These are phyloP conservation scores for Pteronura brasiliensis DNA, from an alignment of 2,113 vertebrate genomes.

Conservation along the genomic window DNA sequence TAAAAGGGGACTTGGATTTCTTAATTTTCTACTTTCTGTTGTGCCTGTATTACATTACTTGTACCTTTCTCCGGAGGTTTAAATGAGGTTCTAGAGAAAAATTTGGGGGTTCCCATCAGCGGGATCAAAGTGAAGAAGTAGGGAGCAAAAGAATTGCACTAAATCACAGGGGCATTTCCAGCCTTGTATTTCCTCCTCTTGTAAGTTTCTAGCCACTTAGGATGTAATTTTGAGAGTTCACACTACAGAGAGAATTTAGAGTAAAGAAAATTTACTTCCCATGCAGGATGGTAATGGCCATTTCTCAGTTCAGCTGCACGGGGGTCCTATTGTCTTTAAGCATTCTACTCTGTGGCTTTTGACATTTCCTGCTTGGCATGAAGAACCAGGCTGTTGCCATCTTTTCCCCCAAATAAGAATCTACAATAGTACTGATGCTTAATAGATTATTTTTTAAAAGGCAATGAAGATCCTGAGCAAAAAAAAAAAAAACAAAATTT, in stretches of 20 bases:
- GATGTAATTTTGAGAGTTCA: not conserved
- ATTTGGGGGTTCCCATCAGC: too few relatives aligned
- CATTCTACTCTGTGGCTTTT: not conserved
- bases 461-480: not conserved
- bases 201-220: not conserved
- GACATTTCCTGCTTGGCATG: not conserved
- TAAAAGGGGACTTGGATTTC: not conserved
- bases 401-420: not conserved
- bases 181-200: not conserved
- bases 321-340: not conserved
- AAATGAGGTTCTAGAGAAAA: not conserved
- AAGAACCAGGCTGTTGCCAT: not conserved
- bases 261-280: not conserved
- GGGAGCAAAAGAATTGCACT: not conserved
- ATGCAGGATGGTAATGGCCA: not conserved
- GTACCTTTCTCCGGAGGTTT: not conserved
- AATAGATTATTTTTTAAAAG: not conserved
- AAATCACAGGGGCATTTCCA: fast-evolving
- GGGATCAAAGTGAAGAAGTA: not conserved
- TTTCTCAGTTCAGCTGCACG: not conserved
- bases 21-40: not conserved
- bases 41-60: not conserved
- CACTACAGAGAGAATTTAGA: not conserved
- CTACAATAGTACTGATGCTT: not conserved
- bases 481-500: slow-evolving; percentile 1